Percentiles rank a stretch among this genome's conserved stretches.
These are phyloP conservation scores for Malurus splendens DNA, from an alignment of 2,797 vertebrate genomes.

Conservation along the genomic window DNA sequence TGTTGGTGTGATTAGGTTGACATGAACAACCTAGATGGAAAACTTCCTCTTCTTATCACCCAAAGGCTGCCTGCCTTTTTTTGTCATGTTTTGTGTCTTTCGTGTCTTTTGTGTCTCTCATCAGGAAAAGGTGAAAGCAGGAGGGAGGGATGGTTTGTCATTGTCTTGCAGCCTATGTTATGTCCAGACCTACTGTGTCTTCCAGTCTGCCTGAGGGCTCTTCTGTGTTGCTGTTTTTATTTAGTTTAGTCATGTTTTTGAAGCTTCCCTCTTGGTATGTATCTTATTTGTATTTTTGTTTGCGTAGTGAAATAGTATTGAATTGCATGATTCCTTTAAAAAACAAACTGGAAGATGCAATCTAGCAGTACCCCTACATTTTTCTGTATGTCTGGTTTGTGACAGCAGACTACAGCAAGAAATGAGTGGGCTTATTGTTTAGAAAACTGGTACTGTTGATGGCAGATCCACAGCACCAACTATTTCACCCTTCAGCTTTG, in stretches of 20 bases:
- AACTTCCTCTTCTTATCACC: not conserved
- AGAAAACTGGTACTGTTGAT: not conserved
- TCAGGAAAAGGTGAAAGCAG: not conserved
- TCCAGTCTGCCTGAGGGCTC: not conserved
- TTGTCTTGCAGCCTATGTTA: not conserved
- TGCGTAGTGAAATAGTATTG: not conserved
- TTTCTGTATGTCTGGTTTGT: not conserved
- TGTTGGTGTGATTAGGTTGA: not conserved
- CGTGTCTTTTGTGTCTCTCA: not conserved
- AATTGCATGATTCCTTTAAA: not conserved
- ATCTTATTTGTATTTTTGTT: not conserved
- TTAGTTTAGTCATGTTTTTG: not conserved
- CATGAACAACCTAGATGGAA: not conserved
- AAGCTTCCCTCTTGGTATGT: not conserved
- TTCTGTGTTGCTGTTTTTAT: not conserved
- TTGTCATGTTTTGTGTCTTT: not conserved
- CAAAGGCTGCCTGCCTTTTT: not conserved
- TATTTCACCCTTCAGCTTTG: not conserved
- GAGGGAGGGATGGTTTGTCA: not conserved
- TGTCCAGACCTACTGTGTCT: not conserved
- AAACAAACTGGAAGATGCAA: not conserved
- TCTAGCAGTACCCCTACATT: not conserved
- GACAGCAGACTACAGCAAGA: not conserved
- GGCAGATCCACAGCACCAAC: not conserved
- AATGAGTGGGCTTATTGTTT: not conserved